Evolutionary conservation across 2,797 vertebrate genomes (phyloP).

Genomic region (Crenuchus spilurus): DNA sequence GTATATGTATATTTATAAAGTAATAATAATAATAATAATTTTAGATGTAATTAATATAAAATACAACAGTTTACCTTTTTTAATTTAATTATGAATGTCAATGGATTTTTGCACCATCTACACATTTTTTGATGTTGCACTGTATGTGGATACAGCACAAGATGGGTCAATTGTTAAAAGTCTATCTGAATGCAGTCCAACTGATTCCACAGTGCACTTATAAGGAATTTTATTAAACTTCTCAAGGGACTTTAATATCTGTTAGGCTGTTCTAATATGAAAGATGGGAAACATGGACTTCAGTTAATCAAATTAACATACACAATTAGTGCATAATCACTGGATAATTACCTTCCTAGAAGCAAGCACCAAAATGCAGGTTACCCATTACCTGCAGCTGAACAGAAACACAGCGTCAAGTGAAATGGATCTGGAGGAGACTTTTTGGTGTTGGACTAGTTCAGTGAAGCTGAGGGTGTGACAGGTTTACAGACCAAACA

Average conservation of each 20-base stretch:
- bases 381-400: conserved; percentile 23
- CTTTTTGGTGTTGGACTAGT: not conserved
- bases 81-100: too few species aligned
- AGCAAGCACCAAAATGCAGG: conserved; percentile 31
- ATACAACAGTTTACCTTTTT: too few species aligned
- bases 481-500: not conserved
- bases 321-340: conserved; percentile 29
- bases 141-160: too few species aligned
- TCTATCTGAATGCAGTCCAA: not conserved
- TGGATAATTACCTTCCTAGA: conserved; percentile 33
- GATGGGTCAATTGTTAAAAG: not conserved
- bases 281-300: conserved; percentile 37
- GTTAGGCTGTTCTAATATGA: conserved; percentile 22
- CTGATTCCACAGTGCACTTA: not conserved
- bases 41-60: too few species aligned
- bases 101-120: too few species aligned
- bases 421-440: not conserved
- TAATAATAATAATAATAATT: too few species aligned
- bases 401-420: conserved; percentile 1
- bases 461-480: not conserved
- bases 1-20: too few species aligned
- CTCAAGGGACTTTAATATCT: conserved; percentile 19
- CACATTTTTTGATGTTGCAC: too few species aligned
- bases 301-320: conserved; percentile 37
- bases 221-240: conserved; percentile 18